Evolutionary conservation across 1,140 invertebrate species (phyloP).

Genomic region (Meloidogyne hapla): DNA sequence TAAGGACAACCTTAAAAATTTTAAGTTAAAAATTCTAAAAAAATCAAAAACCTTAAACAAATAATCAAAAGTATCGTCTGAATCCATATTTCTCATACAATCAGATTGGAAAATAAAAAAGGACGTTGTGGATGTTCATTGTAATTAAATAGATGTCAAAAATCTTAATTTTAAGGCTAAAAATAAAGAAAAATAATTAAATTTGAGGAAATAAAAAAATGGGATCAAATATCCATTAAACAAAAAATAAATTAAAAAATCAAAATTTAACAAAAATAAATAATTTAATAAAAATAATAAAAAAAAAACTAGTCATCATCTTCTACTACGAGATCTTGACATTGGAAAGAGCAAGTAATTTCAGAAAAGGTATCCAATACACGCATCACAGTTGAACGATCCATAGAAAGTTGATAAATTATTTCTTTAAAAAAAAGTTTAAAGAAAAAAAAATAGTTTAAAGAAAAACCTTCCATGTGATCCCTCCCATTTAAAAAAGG

Average conservation of each 20-base stretch:
- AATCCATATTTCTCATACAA: conserved; percentile 54
- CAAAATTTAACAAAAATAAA: too few species aligned
- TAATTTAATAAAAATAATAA: background rate
- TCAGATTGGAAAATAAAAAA: too few species aligned
- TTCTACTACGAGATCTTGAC: conserved; percentile 35
- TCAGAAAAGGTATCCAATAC: conserved; percentile 45
- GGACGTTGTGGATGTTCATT: too few species aligned
- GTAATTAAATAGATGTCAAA: too few species aligned
- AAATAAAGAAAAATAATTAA: too few species aligned
- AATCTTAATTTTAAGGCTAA: too few species aligned
- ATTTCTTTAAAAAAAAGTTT: background rate
- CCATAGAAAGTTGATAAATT: conserved; percentile 9
- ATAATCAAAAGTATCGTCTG: conserved; percentile 64
- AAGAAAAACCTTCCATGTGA: conserved; percentile 39
- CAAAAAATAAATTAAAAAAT: too few species aligned
- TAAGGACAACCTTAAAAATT: conserved; percentile 79
- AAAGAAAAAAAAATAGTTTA: background rate
- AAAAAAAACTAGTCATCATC: background rate
- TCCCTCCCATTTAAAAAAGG: conserved; percentile 38
- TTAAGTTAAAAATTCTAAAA: conserved; percentile 70
- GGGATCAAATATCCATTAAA: too few species aligned
- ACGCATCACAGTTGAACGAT: conserved; percentile 38
- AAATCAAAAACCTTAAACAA: conserved; percentile 79
- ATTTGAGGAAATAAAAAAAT: too few species aligned
- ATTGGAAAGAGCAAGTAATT: conserved; percentile 34